Evolutionary conservation across 2,888 invertebrate species (phyloP), one percentile per base, ranked within the genome.

Genomic region (Zhuqinia jingwanae): DNA sequence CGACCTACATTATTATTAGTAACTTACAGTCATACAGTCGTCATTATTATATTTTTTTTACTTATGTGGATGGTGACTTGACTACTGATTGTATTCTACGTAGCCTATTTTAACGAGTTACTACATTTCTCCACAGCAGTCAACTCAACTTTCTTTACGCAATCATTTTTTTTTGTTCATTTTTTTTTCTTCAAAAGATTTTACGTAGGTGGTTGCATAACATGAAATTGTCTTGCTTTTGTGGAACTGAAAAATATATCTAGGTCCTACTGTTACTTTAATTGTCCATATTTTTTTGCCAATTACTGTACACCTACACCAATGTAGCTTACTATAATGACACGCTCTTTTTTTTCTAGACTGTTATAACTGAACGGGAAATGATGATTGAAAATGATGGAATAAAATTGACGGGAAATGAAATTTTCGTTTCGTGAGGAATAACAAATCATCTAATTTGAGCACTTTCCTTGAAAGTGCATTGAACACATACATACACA

Each of bases 251-350:
- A 53, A 53, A n/a, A n/a, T n/a, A n/a, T n/a, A n/a, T n/a, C 17
- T 17, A 36, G 36, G 36, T 30, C 30, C 30, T 30, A 17, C 63
- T 63, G 30, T 36, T 22, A 53, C 30, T 63, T 17, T 36, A 25
- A 60, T 60, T 60, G n/a, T 47, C 11, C 47, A 27, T 27, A 60
- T 27, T 60, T 60, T 60, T 25, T 60, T 15, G 27, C 2, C 2
- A 47, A 13, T 60, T 27, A 63, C 63, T 36, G 63, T 63, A 63
- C 6, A 63, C 30, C 63, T 30, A n/a, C n/a, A n/a, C n/a, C n/a
- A n/a, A n/a, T n/a, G n/a, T n/a, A n/a, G n/a, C n/a, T n/a, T n/a
- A n/a, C n/a, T n/a, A n/a, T n/a, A n/a, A n/a, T n/a, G n/a, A n/a
- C n/a, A n/a, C n/a, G n/a, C n/a, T n/a, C n/a, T n/a, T n/a, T n/a